A percentile compares a stretch with the other conserved stretches of the same genome.
Conservation (phyloP, 2,113 vertebrate species). For the Brienomyrus longianalis region DNA sequence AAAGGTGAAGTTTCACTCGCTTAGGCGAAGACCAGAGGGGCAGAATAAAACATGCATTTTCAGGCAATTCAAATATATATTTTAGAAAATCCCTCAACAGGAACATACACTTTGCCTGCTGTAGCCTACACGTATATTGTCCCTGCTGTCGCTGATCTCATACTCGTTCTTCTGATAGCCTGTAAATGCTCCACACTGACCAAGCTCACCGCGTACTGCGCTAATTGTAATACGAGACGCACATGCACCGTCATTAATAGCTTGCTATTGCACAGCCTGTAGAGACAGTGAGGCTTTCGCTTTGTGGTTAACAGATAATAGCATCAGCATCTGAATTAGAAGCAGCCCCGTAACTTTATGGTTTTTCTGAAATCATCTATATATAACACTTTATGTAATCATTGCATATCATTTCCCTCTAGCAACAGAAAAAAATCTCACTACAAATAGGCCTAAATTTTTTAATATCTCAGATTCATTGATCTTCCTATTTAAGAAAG, state of each 20-base stretch:
- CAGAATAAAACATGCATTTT: neutral
- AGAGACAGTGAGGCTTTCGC: neutral
- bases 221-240: neutral
- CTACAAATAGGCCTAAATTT: neutral
- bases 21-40: slow-evolving; percentile 23
- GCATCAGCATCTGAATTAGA: neutral
- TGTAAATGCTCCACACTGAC: neutral
- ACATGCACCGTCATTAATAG: neutral
- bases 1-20: slow-evolving; percentile 26
- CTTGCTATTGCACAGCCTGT: neutral
- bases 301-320: neutral
- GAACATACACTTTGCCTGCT: neutral
- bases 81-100: neutral
- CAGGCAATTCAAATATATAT: neutral
- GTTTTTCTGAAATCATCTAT: neutral
- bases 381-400: neutral
- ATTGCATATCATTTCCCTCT: neutral
- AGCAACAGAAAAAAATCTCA: neutral
- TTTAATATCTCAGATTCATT: neutral
- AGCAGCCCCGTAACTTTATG: neutral
- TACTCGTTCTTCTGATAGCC: neutral
- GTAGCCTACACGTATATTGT: neutral
- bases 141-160: neutral
- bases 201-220: neutral
- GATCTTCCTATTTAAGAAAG: neutral